Base-by-base conservation (phyloP, 53 echinoderm and acorn worm species). In the Mesocentrotus franciscanus region DNA sequence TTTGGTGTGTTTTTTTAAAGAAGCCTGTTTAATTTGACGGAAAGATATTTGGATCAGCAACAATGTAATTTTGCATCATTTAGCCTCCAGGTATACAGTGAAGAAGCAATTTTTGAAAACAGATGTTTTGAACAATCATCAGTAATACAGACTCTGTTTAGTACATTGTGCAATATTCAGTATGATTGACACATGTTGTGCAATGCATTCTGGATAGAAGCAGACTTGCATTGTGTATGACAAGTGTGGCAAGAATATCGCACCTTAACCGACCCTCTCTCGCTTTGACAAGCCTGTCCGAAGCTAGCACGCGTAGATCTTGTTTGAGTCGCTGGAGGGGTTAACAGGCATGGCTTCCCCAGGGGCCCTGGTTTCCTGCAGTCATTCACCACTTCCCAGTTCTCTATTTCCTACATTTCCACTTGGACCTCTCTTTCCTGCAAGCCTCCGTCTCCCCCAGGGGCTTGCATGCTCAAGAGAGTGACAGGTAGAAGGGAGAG, bases 341-440 rank as follows among this genome's bases (percentile, higher is more conserved):
- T 92, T 92, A 92, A 92, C 35, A 27, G 56, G 29, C 71, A 42
- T 9, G 92, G 56, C 74, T 42, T 92, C 92, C 74, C 92, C 71
- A 75, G 92, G 92, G 92, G 56, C 71, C 92, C 74, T n/a, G 8
- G 42, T 74, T 92, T 92, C 92, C 92, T 71, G 92, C 56, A 92
- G 76, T 92, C 92, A 18, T 26, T 92, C 92, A 92, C 92, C 92
- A 56, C 92, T 92, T 92, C 92, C 92, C 76, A 92, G 92, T 92
- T 72, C 92, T 75, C 57, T 71, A 92, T 92, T 92, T 92, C 92
- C 92, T 92, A 92, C 92, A 76, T 92, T 92, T 92, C 92, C 92
- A 92, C 72, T 70, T 56, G 92, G 74, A 92, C 92, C 92, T 74
- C 92, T 92, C 92, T 92, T 92, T 92, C 92, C 92, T 92, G 92